These are phyloP conservation scores for Paratrypauchen microcephalus DNA, from an alignment of 2,797 vertebrate species.

Conservation along the genomic window DNA sequence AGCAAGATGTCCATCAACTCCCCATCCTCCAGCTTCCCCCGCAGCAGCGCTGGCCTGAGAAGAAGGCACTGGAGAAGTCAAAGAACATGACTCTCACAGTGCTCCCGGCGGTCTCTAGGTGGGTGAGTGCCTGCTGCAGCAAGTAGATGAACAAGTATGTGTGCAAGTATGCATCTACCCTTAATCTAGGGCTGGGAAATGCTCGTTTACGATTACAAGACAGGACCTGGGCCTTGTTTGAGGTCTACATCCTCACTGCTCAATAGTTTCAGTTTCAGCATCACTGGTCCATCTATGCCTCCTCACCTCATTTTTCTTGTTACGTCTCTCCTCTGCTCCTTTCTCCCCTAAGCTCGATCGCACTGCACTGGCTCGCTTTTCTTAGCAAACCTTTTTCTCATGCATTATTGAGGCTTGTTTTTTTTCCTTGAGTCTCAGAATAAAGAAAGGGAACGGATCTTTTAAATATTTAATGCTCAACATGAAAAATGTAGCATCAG, in stretches of 20 bases:
- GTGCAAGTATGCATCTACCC: no score
- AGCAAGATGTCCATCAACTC: no score
- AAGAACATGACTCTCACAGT: no score
- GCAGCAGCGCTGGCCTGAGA: no score
- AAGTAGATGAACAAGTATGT: no score
- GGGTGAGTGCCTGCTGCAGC: no score
- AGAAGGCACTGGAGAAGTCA: no score
- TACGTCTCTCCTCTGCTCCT: constrained; percentile 1
- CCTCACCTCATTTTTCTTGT: constrained; percentile 12
- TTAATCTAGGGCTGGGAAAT: no score
- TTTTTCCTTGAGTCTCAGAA: constrained; percentile 76
- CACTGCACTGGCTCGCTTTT: constrained; percentile 69
- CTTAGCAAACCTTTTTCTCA: constrained; percentile 79
- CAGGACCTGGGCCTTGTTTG: background rate
- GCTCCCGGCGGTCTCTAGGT: no score
- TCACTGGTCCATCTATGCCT: constrained; percentile 33
- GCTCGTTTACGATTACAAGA: no score
- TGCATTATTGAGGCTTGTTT: constrained; percentile 82
- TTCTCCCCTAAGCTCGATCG: constrained; percentile 62
- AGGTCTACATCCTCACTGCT: background rate
- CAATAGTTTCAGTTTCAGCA: constrained; percentile 15
- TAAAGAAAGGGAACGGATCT: constrained; percentile 76
- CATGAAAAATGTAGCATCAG: constrained; percentile 79
- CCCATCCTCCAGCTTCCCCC: no score
- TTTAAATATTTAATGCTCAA: constrained; percentile 75